A percentile compares a stretch with the other conserved stretches of the same genome.
Evolutionary conservation across 2,888 invertebrate species (phyloP).

Genomic region (Epinotia ramella): DNA sequence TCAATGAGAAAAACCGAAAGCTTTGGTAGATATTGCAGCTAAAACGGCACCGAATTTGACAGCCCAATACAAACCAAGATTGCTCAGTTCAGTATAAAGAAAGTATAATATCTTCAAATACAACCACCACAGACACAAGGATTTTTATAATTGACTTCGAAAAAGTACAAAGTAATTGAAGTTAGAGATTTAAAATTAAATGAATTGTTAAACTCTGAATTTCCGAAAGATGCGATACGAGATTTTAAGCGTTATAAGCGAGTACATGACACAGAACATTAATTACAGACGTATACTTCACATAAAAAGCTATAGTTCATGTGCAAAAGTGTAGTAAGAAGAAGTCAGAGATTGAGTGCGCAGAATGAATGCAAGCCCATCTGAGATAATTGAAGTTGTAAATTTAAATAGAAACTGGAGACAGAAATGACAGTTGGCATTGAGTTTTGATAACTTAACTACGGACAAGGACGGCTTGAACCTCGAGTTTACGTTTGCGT

Average conservation of each 20-base stretch:
- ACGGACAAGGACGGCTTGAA: conserved; percentile 56
- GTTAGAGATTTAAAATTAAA: neutral
- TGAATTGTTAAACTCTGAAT: conserved; percentile 4
- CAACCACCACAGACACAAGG: conserved; percentile 11
- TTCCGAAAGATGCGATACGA: conserved; percentile 21
- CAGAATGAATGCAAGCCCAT: conserved; percentile 36
- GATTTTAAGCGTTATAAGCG: conserved; percentile 36
- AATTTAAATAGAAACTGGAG: conserved; percentile 23
- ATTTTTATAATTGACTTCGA: neutral
- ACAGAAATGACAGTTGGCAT: conserved; percentile 32
- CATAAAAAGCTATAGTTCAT: conserved; percentile 34
- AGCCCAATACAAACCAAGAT: no score
- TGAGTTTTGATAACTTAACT: conserved; percentile 54
- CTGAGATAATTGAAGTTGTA: conserved; percentile 15
- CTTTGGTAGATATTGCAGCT: no score
- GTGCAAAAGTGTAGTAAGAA: conserved; percentile 26
- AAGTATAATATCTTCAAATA: no score
- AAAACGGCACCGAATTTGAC: no score
- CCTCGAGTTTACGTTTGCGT: conserved; percentile 54
- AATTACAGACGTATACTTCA: conserved; percentile 27
- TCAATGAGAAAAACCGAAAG: no score
- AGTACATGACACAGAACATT: conserved; percentile 38
- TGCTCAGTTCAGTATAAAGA: no score
- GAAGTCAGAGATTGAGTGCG: conserved; percentile 19
- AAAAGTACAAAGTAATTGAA: conserved; percentile 4